Conservation (phyloP, 2,797 vertebrate genomes). For the Ctenopoma kingsleyae region DNA sequence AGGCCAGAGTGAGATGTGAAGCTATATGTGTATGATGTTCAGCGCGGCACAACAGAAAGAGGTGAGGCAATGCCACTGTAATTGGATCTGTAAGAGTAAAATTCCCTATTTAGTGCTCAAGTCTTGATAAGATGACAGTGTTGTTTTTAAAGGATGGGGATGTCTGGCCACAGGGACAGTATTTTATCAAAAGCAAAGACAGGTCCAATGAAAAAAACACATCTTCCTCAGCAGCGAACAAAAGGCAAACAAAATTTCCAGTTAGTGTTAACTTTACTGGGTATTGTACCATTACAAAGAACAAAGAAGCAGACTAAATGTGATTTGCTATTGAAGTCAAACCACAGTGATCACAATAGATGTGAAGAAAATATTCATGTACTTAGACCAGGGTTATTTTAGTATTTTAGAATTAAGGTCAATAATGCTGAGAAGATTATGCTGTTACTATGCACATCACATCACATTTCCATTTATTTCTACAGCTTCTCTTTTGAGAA, state of each 20-base stretch:
- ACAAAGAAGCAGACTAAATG: not conserved
- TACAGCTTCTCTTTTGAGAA: not conserved
- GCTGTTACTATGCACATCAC: not conserved
- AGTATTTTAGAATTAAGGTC: not conserved
- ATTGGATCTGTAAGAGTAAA: constrained; percentile 80
- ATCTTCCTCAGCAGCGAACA: constrained; percentile 45
- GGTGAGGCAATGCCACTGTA: constrained; percentile 64
- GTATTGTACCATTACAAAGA: constrained; percentile 1
- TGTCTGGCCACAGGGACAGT: constrained; percentile 64
- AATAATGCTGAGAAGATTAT: not conserved
- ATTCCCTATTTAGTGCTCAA: constrained; percentile 75
- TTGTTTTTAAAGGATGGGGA: constrained; percentile 70
- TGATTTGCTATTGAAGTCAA: constrained; percentile 8
- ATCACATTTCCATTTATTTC: constrained; percentile 4
- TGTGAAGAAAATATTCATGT: not conserved
- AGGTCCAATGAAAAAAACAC: constrained; percentile 45
- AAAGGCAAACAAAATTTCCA: constrained; percentile 42
- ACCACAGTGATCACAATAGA: not conserved
- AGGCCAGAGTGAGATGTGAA: constrained; percentile 53
- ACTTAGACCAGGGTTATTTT: not conserved
- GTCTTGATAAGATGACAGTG: constrained; percentile 72
- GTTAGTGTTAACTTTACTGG: constrained; percentile 5
- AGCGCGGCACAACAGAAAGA: constrained; percentile 46
- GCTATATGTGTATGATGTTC: constrained; percentile 52
- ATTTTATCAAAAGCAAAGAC: constrained; percentile 64